Evolutionary conservation across 1,140 invertebrate species (phyloP), one percentile per base, ranked within the genome.

Genomic region (Drosophila virilis): DNA sequence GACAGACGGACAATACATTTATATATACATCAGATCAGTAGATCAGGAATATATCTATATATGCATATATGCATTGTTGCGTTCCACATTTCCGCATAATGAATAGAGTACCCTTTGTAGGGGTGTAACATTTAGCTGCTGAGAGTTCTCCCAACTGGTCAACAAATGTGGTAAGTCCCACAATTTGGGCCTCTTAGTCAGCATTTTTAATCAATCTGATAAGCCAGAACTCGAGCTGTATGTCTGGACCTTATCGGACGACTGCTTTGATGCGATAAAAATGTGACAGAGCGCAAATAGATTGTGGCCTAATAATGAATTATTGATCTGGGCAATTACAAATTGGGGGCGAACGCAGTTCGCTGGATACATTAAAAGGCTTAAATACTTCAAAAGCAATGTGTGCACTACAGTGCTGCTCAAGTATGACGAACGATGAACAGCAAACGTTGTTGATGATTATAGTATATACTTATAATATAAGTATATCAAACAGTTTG

Each of bases 321-420:
- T 66, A 66, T 66, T 55, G 62, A 66, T 66, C 37, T 43, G 37
- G 50, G 22, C 37, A 64, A 64, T 64, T 51, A 40, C 9, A 37
- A 64, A 50, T 38, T 58, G 55, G 28, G 28, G 43, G 8, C 42
- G 43, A 32, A 15, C n/a, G 22, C 15, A n/a, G 10, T 17, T 3
- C 5, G 38, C 13, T 13, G 10, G 35, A 8, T 15, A 10, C 15
- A 22, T 57, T 38, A 22, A 37, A 33, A 33, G 40, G 17, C 40
- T 57, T 48, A 67, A 48, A n/a, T 45, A 37, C 64, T 40, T n/a
- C 6, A n/a, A 22, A 28, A 32, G 22, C 22, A 28, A 28, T 28
- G 22, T 28, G 22, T 28, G 22, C 22, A 28, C 22, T 28, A 28
- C 22, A 28, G 22, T 28, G 22, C 22, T 28, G 22, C 22, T 28